Base-by-base conservation (phyloP, 2,888 invertebrate species). In the Acanthosepion esculentum region DNA sequence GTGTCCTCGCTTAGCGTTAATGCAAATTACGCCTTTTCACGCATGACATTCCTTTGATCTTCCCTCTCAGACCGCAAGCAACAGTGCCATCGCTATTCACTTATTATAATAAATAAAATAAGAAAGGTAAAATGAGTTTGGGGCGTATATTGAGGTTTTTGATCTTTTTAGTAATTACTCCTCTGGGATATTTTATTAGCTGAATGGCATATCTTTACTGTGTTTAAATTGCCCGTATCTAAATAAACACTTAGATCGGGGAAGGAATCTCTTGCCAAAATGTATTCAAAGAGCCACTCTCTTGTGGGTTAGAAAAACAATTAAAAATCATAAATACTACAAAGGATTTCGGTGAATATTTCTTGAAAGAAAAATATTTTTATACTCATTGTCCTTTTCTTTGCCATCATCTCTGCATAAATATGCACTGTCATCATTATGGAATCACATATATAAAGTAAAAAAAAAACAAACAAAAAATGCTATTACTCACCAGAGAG, bases 91-190 rank as follows among this genome's bases (percentile, higher is more conserved):
- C 4, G n/a, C 78, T 15, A n/a, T 78, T 33, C n/a, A 12, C 78
- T n/a, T 78, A 78, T 78, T 78, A 78, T 15, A 78, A 78, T 78
- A 78, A 78, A 78, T 78, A 78, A n/a, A n/a, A 78, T 78, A 78
- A 78, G 33, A 78, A 78, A n/a, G n/a, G n/a, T 12, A 15, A 15
- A 33, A 12, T 3, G n/a, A 33, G 12, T n/a, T 78, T 15, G 3
- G 15, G 12, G 1, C 78, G 1, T 12, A 78, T 33, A 15, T 78
- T 12, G 0, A 8, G 2, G 10, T 33, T 10, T 33, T 78, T 78
- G n/a, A 78, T 78, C n/a, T 8, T n/a, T 15, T 12, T 12, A n/a
- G 5, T 12, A 3, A 4, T 15, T 78, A 12, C 10, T n/a, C 7
- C 15, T 33, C 15, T 78, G n/a, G n/a, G 78, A 3, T 78, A 33